Conservation (phyloP, 1,140 invertebrate species). For the Pinna nobilis region DNA sequence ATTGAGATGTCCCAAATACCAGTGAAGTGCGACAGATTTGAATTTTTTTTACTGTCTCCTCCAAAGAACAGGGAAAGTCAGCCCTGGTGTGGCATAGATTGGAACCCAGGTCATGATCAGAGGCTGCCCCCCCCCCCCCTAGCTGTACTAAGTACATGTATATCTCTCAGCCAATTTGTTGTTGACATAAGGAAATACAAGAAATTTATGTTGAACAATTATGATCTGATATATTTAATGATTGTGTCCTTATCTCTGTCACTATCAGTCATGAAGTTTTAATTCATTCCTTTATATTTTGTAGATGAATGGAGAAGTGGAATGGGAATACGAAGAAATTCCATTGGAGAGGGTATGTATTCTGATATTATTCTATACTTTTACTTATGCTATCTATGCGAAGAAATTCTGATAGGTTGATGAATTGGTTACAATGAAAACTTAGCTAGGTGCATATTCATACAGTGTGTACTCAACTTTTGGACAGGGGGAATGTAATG, state of each 20-base stretch:
- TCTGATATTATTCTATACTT: background rate
- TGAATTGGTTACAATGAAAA: background rate
- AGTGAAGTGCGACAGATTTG: too few species aligned
- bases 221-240: background rate
- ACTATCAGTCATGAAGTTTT: background rate
- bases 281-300: conserved; percentile 26
- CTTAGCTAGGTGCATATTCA: background rate
- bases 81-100: too few species aligned
- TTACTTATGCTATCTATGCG: background rate
- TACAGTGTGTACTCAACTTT: background rate
- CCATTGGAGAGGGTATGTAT: conserved; percentile 64
- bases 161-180: too few species aligned
- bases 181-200: too few species aligned
- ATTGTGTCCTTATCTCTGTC: background rate
- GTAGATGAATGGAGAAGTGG: conserved; percentile 64
- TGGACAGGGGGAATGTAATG: background rate
- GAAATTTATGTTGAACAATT: background rate
- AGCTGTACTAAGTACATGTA: too few species aligned
- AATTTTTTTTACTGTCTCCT: too few species aligned
- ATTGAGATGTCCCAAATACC: too few species aligned
- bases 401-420: background rate
- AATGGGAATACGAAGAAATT: conserved; percentile 70
- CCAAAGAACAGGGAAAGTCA: too few species aligned
- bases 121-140: too few species aligned
- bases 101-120: too few species aligned